Conservation (phyloP, 2,113 vertebrate genomes). For the Opisthocomus hoazin region DNA sequence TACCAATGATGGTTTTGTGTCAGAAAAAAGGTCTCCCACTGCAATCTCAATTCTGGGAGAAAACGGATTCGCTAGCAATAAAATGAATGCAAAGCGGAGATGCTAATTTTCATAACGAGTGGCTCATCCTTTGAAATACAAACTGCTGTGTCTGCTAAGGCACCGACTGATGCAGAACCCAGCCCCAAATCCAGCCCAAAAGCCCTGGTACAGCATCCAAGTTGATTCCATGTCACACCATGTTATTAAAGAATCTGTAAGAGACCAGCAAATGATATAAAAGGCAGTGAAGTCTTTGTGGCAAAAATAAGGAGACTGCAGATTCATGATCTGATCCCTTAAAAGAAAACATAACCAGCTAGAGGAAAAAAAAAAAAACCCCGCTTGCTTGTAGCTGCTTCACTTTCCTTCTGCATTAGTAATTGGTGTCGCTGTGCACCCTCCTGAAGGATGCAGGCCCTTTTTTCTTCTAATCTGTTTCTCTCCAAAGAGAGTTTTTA, state of each 20-base stretch:
- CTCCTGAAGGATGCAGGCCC: neutral
- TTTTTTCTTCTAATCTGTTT: neutral
- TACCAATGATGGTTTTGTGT: neutral
- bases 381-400: neutral
- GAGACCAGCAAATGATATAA: neutral
- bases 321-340: neutral
- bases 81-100: neutral
- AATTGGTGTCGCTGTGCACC: neutral
- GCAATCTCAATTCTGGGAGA: neutral
- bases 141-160: neutral
- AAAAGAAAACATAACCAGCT: neutral
- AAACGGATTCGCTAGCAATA: neutral
- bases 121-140: neutral
- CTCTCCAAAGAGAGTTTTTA: neutral
- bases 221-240: neutral
- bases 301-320: neutral
- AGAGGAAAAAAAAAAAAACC: neutral
- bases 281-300: neutral
- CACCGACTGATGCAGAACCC: neutral
- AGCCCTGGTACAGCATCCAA: neutral
- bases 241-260: neutral
- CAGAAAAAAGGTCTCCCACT: neutral
- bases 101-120: conserved; percentile 1
- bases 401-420: neutral
- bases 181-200: neutral